A percentile compares a stretch with the other conserved stretches of the same genome.
Conservation (phyloP, 1,140 invertebrate genomes). For the Delia radicum region DNA sequence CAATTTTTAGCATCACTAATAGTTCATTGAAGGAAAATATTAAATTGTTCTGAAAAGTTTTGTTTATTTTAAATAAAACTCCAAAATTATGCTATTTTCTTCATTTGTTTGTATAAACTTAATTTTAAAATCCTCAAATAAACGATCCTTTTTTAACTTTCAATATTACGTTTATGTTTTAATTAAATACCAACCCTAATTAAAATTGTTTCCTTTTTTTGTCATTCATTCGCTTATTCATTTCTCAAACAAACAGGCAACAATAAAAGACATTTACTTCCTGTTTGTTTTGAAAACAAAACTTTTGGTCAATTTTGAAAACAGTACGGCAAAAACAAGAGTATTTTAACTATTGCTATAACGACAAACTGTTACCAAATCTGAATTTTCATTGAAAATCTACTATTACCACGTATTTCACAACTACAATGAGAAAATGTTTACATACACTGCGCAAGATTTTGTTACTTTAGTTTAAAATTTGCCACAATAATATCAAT, state of each 20-base stretch:
- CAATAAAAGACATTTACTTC: not conserved
- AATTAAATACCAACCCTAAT: not conserved
- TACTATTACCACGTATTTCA: not conserved
- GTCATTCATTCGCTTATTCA: not conserved
- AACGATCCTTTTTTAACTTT: too few relatives aligned
- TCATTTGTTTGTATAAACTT: too few relatives aligned
- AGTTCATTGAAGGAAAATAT: too few relatives aligned
- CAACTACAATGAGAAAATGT: not conserved
- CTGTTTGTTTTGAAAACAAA: not conserved
- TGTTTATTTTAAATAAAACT: too few relatives aligned
- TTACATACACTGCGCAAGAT: too few relatives aligned
- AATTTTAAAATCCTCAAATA: too few relatives aligned
- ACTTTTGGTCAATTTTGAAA: not conserved
- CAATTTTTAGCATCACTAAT: too few relatives aligned
- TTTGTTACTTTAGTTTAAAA: too few relatives aligned
- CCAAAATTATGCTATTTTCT: too few relatives aligned
- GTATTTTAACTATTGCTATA: not conserved
- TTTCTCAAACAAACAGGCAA: not conserved
- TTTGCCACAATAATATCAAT: not conserved
- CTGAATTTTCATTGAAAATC: not conserved
- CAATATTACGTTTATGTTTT: not conserved
- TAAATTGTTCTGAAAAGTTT: too few relatives aligned
- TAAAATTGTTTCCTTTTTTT: not conserved
- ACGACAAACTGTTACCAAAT: not conserved
- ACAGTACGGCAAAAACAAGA: not conserved